Conservation (phyloP, 2,797 vertebrate species). For the Tenualosa ilisha region DNA sequence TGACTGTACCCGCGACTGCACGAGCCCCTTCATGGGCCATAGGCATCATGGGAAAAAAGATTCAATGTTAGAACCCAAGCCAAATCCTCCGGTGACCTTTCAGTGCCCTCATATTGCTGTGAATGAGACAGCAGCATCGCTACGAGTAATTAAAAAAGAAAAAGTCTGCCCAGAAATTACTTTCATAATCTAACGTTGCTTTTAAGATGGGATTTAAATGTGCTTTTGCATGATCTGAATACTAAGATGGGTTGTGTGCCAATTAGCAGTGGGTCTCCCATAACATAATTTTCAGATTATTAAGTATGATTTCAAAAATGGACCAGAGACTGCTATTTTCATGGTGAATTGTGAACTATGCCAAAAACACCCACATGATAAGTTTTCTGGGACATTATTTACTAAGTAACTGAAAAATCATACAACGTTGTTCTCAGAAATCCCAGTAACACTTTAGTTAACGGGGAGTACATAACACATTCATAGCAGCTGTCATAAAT, state of each 20-base stretch:
- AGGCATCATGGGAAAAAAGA: slow-evolving; percentile 52
- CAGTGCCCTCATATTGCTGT: slow-evolving; percentile 58
- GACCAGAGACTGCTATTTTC: background rate
- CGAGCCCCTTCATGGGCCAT: slow-evolving; percentile 54
- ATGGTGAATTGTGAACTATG: background rate
- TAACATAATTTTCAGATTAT: background rate
- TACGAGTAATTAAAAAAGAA: slow-evolving; percentile 58
- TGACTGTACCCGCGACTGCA: slow-evolving; percentile 53
- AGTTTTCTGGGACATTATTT: background rate
- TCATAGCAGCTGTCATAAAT: no score
- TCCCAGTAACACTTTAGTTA: no score
- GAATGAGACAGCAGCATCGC: slow-evolving; percentile 48
- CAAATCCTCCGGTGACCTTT: slow-evolving; percentile 50
- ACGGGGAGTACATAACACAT: no score
- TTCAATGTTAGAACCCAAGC: slow-evolving; percentile 60
- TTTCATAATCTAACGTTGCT: background rate
- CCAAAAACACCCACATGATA: background rate
- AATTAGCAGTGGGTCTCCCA: background rate
- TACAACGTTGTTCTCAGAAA: no score
- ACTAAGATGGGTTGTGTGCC: background rate
- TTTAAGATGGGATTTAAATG: slow-evolving; percentile 7
- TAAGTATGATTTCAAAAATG: background rate
- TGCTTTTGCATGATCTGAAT: background rate
- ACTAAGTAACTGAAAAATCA: background rate
- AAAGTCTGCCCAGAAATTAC: slow-evolving; percentile 53